Base-by-base conservation (phyloP, 2,888 invertebrate genomes). In the Tetragonula carbonaria region DNA sequence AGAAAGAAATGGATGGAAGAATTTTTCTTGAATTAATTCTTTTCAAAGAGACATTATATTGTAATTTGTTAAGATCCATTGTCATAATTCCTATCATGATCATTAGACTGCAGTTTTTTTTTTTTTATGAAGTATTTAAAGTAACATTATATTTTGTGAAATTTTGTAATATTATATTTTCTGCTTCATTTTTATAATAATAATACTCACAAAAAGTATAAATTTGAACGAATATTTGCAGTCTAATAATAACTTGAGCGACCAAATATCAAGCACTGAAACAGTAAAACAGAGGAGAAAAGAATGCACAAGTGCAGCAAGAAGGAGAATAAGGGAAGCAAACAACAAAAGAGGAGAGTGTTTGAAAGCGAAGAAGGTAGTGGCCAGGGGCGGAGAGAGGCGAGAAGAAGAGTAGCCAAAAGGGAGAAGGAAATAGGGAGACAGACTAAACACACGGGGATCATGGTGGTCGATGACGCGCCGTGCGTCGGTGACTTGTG, bases 401-500 rank as follows among this genome's bases (percentile, higher is more conserved):
- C 16, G 21, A 28, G 23, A 16, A 72, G 38, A 14, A 57, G 16
- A 72, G 53, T 65, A 63, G 51, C 14, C 23, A 51, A 28, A 63
- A 59, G 62, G 55, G 21, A 74, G 63, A 74, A 45, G 71, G n/a
- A 75, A 82, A 63, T 62, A 33, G 71, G 71, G 77, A 57, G 68
- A 74, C 76, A 85, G 84, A 72, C 76, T 85, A 84, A 84, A 76
- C 70, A 71, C n/a, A 18, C 11, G 57, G 76, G 53, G 62, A 81
- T 79, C 74, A 74, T 45, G 74, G 68, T 85, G 78, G 85, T 85
- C 70, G 78, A 85, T 74, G 83, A 83, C 65, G 77, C 75, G 45
- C 45, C 45, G 45, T 11, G 45, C 72, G 65, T 28, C 65, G 66
- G 28, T 57, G 57, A 23, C 66, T 78, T 75, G 78, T 85, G 78